Conservation (phyloP, 2,113 vertebrate genomes). For the Excalfactoria chinensis region DNA sequence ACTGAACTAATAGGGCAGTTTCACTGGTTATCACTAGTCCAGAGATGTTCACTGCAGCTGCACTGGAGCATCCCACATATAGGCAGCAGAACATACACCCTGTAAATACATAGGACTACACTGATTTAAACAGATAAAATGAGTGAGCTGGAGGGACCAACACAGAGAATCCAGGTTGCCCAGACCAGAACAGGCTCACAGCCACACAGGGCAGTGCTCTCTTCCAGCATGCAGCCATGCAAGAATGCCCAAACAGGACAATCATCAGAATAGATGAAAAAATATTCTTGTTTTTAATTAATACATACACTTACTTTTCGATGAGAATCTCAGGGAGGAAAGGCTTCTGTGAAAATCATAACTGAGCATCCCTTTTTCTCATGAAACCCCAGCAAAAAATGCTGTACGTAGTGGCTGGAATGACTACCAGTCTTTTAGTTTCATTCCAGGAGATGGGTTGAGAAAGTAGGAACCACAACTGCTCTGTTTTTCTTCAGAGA, state of each 20-base stretch:
- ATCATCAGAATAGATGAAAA: neutral
- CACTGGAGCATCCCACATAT: neutral
- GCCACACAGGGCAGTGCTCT: neutral
- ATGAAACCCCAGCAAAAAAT: neutral
- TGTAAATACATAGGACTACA: neutral
- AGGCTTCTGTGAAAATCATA: neutral
- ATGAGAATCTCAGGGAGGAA: neutral
- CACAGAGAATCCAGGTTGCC: neutral
- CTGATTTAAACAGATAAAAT: neutral
- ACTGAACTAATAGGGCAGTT: neutral
- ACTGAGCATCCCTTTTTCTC: neutral
- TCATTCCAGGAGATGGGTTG: neutral
- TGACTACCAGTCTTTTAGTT: neutral
- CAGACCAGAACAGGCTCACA: neutral
- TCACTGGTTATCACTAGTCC: neutral
- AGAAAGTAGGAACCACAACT: conserved; percentile 25
- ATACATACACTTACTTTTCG: neutral
- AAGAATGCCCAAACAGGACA: neutral
- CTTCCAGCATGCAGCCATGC: fast-evolving
- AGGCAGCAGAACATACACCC: neutral
- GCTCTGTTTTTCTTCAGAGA: conserved; percentile 10
- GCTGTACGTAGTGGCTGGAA: neutral
- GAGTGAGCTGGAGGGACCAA: neutral
- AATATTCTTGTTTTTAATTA: neutral
- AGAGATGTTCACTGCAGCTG: neutral